These are phyloP conservation scores for Myripristis murdjan DNA, from an alignment of 2,797 vertebrate genomes.

Conservation along the genomic window DNA sequence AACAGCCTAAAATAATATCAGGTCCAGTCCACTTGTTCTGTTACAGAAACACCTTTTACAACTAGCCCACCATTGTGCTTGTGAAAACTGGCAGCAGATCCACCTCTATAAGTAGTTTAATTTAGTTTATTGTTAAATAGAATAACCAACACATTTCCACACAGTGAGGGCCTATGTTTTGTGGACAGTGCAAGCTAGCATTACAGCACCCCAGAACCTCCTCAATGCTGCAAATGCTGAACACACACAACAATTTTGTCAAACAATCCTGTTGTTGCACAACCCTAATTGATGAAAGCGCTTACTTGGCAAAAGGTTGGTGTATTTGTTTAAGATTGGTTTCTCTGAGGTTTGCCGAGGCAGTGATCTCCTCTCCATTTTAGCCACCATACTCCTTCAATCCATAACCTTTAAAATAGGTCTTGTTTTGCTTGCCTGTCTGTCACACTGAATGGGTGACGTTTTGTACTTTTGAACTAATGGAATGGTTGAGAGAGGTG, in stretches of 20 bases:
- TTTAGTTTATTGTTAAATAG: no score
- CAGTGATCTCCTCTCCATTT: slow-evolving; percentile 9
- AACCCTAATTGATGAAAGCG: background rate
- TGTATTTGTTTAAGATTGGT: background rate
- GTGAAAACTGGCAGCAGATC: no score
- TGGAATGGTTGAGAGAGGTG: slow-evolving; percentile 65
- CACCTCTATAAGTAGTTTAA: no score
- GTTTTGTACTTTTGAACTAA: slow-evolving; percentile 64
- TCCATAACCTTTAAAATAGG: slow-evolving; percentile 14
- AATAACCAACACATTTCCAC: background rate
- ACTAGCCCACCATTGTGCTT: no score
- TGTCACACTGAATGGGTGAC: slow-evolving; percentile 40
- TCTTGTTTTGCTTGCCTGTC: slow-evolving; percentile 33
- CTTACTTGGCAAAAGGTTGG: background rate
- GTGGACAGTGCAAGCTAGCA: background rate
- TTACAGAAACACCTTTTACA: no score
- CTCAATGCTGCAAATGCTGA: background rate
- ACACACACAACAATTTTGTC: background rate
- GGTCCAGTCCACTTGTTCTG: slow-evolving; percentile 1
- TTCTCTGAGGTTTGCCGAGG: background rate
- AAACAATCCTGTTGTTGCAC: background rate
- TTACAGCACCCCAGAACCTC: background rate
- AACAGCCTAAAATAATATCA: background rate
- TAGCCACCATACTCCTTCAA: slow-evolving; percentile 15
- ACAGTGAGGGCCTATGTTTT: background rate